Conservation (phyloP, 1,140 invertebrate genomes). For the Rhopalosiphum padi region DNA sequence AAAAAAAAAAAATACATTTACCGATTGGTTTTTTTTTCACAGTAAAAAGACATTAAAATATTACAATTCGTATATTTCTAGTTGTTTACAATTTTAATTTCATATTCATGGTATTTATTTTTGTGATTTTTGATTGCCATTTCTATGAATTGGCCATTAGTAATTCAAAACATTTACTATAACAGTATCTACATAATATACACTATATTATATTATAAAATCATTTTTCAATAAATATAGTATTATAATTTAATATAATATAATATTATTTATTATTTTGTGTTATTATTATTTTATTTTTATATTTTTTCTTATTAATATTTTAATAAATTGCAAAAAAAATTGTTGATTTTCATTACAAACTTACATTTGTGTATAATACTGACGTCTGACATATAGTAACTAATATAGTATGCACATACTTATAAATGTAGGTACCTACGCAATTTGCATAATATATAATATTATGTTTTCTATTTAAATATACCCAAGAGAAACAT, state of each 20-base stretch:
- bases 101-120: not conserved
- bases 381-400: not conserved
- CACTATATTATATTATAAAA: no score
- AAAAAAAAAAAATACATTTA: constrained; percentile 20
- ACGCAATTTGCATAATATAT: not conserved
- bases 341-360: not conserved
- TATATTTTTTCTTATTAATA: not conserved
- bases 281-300: not conserved
- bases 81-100: not conserved
- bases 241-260: not conserved
- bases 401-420: not conserved
- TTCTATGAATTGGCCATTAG: not conserved
- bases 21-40: constrained; percentile 25
- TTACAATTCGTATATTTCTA: not conserved
- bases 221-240: no score
- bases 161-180: not conserved
- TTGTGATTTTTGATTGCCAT: no score
- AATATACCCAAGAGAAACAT: not conserved
- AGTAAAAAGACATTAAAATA: not conserved
- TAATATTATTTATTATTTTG: not conserved
- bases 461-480: not conserved
- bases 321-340: not conserved
- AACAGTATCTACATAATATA: not conserved
- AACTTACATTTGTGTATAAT: not conserved
- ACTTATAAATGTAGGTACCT: not conserved